phyloP scores from a whole-genome alignment of 2,797 vertebrate genomes.

The Pempheris klunzingeri region DNA sequence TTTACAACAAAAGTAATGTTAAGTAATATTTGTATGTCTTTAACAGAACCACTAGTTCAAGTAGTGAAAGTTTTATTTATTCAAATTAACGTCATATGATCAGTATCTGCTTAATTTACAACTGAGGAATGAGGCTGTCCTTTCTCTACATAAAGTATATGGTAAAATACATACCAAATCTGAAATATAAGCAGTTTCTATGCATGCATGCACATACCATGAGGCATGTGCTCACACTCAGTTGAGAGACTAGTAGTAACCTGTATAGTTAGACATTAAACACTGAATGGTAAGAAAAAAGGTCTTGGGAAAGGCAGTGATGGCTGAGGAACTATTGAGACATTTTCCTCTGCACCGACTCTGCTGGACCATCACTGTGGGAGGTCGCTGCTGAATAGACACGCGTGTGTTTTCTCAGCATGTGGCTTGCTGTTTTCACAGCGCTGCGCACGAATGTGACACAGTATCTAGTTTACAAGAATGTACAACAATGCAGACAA shows the following conservation, averaged over 20 bases:
- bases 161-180: neutral
- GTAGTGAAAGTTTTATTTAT: no score
- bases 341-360: neutral
- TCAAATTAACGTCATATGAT: neutral
- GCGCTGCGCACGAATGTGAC: constrained; percentile 13
- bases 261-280: constrained; percentile 8
- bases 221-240: neutral
- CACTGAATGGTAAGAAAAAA: constrained; percentile 2
- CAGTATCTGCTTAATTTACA: no score
- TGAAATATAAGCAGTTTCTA: neutral
- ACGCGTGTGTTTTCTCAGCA: constrained; percentile 51
- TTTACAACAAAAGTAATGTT: neutral
- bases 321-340: neutral
- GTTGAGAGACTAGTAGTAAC: neutral
- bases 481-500: neutral
- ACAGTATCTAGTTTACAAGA: constrained; percentile 7
- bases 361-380: constrained; percentile 10
- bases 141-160: neutral
- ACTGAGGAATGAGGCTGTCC: neutral
- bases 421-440: constrained; percentile 28
- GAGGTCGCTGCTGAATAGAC: constrained; percentile 30
- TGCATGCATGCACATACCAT: neutral
- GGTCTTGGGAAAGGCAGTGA: constrained; percentile 7
- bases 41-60: neutral
- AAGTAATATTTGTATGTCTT: neutral